Conservation (phyloP, 2,888 invertebrate genomes). For the Dione juno region DNA sequence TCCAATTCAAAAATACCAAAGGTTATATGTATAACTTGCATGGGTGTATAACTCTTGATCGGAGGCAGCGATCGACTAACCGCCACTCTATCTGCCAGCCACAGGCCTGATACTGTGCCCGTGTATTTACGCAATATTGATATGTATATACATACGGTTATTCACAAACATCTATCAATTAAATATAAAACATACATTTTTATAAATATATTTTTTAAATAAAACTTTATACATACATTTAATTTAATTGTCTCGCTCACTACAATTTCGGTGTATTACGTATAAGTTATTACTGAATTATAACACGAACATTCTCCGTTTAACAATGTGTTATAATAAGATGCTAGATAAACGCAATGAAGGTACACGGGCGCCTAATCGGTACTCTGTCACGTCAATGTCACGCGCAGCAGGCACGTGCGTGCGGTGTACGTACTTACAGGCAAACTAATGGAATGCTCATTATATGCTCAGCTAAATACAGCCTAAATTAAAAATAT, state of each 20-base stretch:
- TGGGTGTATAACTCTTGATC: slow-evolving; percentile 27
- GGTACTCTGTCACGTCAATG: slow-evolving; percentile 68
- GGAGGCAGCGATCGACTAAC: slow-evolving; percentile 69
- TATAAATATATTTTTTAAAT: too few relatives aligned
- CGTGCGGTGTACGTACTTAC: slow-evolving; percentile 21
- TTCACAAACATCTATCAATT: background rate
- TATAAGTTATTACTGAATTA: background rate
- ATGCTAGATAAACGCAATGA: slow-evolving; percentile 40
- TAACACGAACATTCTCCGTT: background rate
- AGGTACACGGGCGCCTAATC: slow-evolving; percentile 67
- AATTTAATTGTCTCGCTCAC: too few relatives aligned
- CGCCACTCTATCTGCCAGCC: slow-evolving; percentile 73
- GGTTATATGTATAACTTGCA: slow-evolving; percentile 1
- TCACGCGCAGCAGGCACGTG: slow-evolving; percentile 61
- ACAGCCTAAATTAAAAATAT: too few relatives aligned
- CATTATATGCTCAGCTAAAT: slow-evolving; percentile 6
- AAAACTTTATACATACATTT: background rate
- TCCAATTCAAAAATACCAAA: background rate
- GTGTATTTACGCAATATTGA: slow-evolving; percentile 25
- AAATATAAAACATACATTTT: background rate
- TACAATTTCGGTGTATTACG: too few relatives aligned
- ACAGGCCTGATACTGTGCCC: slow-evolving; percentile 53
- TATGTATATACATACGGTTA: slow-evolving; percentile 30
- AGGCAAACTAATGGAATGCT: slow-evolving; percentile 8
- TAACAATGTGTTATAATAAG: slow-evolving; percentile 15